These are phyloP conservation scores for Tokudaia tokunoshimensis DNA, from an alignment of 2,797 vertebrate genomes.

Conservation along the genomic window DNA sequence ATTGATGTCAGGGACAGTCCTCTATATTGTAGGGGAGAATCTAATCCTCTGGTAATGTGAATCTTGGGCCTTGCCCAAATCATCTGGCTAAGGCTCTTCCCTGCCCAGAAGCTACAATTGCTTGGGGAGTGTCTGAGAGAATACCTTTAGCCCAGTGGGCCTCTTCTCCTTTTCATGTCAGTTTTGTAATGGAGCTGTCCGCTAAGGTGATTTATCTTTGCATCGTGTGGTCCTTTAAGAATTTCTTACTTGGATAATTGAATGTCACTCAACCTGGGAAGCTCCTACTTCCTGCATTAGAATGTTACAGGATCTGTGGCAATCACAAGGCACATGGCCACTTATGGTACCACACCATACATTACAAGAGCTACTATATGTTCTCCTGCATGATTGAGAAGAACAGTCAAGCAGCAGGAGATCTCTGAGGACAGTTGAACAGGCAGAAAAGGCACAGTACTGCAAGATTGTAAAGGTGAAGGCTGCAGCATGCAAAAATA, in stretches of 20 bases:
- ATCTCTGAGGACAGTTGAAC: neutral
- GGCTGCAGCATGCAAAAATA: neutral
- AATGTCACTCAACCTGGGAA: slow-evolving; percentile 82
- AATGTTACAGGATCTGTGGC: slow-evolving; percentile 53
- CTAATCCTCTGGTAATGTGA: slow-evolving; percentile 47
- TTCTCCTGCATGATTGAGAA: neutral
- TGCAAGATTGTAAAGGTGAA: neutral
- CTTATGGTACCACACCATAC: neutral
- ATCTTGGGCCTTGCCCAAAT: slow-evolving; percentile 29
- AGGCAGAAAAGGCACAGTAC: neutral
- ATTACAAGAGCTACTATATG: neutral
- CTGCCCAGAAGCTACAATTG: neutral
- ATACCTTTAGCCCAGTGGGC: slow-evolving; percentile 65
- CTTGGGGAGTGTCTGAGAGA: slow-evolving; percentile 43
- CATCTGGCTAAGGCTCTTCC: neutral
- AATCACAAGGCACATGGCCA: neutral
- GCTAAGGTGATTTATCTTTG: slow-evolving; percentile 82
- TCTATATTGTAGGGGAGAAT: slow-evolving; percentile 16
- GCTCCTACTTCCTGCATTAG: slow-evolving; percentile 73
- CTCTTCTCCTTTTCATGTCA: slow-evolving; percentile 78
- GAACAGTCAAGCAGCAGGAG: neutral
- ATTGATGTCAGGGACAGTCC: slow-evolving; percentile 28
- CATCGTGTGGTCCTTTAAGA: slow-evolving; percentile 80
- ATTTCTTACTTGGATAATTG: slow-evolving; percentile 84
- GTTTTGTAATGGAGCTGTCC: slow-evolving; percentile 84